Evolutionary conservation across 2,113 vertebrate species (phyloP), one percentile per base, ranked within the genome.

Genomic region (Catharus fuscescens): DNA sequence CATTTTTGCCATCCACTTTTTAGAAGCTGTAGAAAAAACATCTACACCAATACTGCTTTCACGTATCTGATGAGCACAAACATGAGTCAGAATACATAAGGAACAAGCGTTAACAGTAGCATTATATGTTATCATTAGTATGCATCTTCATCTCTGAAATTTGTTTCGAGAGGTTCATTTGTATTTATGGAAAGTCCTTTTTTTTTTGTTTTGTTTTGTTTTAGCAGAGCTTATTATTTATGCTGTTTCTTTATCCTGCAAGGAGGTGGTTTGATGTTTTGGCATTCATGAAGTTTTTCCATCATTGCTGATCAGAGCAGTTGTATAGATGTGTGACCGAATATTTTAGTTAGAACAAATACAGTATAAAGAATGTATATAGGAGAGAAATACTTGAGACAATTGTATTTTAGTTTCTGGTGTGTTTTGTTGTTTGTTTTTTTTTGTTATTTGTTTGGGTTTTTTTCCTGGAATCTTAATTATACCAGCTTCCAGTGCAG

Each of bases 121-220:
- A 12, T 66, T 66, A 3, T 23, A 31, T 26, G 10, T 48, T 72
- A 17, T 45, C 13, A 47, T 17, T 40, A 71, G 25, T 0, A 0
- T 36, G 26, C 3, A 14, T 59, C 19, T 64, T 47, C 3, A 14
- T n/a, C 32, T 40, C 3, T 56, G 29, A 56, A 80, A 42, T 38
- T 14, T 77, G 3, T 31, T 56, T 73, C 16, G 61, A 61, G 20
- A 24, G 54, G 12, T 67, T 4, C 4, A 21, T 79, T 74, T 76
- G 5, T 66, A 48, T 44, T 70, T 38, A 29, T 14, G 24, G n/a
- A 61, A 61, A 31, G 5, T 31, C 1, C 20, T 47, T 6, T 25
- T 62, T 15, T 60, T 26, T 5, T 5, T 9, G 34, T 4, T 24
- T 26, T 7, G 32, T 38, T 14, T 5, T 14, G 5, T 52, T 80